Evolutionary conservation across 2,797 vertebrate genomes (phyloP).

Genomic region (Lepus oiostolus): DNA sequence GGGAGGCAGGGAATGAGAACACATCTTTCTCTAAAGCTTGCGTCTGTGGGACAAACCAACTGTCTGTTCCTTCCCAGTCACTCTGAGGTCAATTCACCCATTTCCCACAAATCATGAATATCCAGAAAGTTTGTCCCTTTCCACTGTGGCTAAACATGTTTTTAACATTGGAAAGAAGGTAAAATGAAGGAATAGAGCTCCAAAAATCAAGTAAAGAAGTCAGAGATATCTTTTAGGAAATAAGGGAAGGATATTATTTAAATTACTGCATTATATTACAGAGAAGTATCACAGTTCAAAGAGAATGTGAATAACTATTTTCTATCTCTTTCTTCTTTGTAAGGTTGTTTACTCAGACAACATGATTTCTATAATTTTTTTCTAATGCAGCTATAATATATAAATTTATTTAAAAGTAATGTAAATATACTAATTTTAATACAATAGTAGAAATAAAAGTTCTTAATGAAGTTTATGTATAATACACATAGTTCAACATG

Average conservation of each 20-base stretch:
- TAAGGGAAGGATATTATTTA: not conserved
- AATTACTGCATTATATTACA: not conserved
- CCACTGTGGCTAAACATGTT: not conserved
- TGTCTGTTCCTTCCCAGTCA: not conserved
- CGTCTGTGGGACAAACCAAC: not conserved
- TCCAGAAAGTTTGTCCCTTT: not conserved
- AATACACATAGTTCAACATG: not conserved
- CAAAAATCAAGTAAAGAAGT: not conserved
- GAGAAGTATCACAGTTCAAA: not conserved
- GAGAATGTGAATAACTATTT: not conserved
- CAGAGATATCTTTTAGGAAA: not conserved
- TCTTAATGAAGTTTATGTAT: not conserved
- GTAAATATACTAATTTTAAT: slow-evolving; percentile 6
- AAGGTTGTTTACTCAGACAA: not conserved
- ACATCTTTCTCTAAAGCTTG: too few species aligned
- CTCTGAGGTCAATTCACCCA: not conserved
- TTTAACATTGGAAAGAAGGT: not conserved
- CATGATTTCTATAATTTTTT: not conserved
- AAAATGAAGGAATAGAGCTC: not conserved
- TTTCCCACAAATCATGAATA: not conserved
- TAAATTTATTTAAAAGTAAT: not conserved
- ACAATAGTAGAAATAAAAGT: not conserved
- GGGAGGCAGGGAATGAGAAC: not conserved
- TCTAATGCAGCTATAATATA: not conserved
- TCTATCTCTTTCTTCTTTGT: not conserved